Percentiles rank a stretch among this genome's conserved stretches.
Evolutionary conservation across 2,888 invertebrate species (phyloP).

Genomic region (Nephrotoma guestfalica): DNA sequence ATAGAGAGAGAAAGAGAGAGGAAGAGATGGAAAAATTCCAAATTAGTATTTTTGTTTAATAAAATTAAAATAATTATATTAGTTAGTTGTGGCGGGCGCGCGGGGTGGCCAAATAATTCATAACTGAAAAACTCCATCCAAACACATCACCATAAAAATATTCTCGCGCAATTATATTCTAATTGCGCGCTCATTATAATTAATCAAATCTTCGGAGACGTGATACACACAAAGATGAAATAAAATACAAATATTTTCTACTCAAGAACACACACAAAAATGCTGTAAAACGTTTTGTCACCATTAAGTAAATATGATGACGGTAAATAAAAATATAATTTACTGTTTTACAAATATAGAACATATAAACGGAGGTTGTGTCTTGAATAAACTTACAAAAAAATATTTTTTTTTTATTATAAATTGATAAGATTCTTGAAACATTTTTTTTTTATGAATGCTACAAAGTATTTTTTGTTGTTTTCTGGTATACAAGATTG

Average conservation of each 20-base stretch:
- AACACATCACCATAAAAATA: neutral
- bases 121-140: neutral
- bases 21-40: neutral
- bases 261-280: neutral
- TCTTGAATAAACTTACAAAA: neutral
- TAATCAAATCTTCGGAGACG: neutral
- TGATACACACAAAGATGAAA: neutral
- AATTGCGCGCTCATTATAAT: neutral
- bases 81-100: too few relatives aligned
- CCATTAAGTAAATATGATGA: neutral
- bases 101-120: too few relatives aligned
- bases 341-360: neutral
- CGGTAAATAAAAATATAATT: neutral
- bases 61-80: too few relatives aligned
- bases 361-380: neutral
- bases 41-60: neutral
- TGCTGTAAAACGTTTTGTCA: neutral
- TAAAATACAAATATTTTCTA: neutral
- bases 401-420: neutral
- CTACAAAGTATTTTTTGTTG: neutral
- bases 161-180: neutral
- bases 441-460: neutral
- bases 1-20: neutral
- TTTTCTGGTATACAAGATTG: neutral
- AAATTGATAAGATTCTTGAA: neutral